Percentiles rank a stretch among this genome's conserved stretches.
Evolutionary conservation across 1,140 invertebrate genomes (phyloP).

Genomic region (Drosophila navojoa): DNA sequence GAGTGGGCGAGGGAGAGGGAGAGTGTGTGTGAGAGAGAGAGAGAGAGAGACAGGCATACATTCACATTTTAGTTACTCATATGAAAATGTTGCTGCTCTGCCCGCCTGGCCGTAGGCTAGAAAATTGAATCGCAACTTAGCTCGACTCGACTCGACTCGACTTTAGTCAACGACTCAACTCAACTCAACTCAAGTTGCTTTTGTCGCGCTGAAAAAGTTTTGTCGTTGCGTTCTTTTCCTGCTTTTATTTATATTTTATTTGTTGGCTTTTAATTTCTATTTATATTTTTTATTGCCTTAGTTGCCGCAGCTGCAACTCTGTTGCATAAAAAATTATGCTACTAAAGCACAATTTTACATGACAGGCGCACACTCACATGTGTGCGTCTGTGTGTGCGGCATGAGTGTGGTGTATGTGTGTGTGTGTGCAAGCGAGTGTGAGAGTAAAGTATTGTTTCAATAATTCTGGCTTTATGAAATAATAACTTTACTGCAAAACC

Average conservation of each 20-base stretch:
- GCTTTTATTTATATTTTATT: conserved; percentile 58
- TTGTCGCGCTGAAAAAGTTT: conserved; percentile 53
- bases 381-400: conserved; percentile 10
- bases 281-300: conserved; percentile 78
- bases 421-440: conserved; percentile 43
- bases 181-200: conserved; percentile 57
- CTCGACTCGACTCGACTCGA: conserved; percentile 22
- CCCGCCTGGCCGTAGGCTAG: conserved; percentile 34
- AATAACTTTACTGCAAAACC: conserved; percentile 80
- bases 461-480: conserved; percentile 83
- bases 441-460: conserved; percentile 82
- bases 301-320: conserved; percentile 70
- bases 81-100: conserved; percentile 49
- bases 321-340: conserved; percentile 71
- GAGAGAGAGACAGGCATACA: conserved; percentile 6
- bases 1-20: no score
- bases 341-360: conserved; percentile 79
- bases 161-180: background rate
- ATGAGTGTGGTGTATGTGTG: background rate
- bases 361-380: conserved; percentile 48
- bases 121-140: conserved; percentile 28
- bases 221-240: conserved; percentile 43
- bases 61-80: conserved; percentile 49
- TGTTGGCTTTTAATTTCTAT: conserved; percentile 81
- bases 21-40: background rate